These are phyloP conservation scores for Macrotus californicus DNA, from an alignment of 2,113 vertebrate species.

Conservation along the genomic window DNA sequence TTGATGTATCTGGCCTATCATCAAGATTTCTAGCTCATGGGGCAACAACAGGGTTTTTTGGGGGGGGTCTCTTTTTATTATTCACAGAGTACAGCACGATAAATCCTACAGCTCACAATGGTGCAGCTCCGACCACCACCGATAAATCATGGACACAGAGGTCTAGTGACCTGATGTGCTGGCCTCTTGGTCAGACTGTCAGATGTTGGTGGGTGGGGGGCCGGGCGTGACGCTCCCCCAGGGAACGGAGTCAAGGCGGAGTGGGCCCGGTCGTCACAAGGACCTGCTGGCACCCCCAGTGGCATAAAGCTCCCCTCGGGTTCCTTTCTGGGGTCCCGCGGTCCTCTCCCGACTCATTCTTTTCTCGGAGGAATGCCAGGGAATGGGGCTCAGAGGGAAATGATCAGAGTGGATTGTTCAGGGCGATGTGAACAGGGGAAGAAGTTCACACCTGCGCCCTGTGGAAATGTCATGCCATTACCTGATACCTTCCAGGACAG, in stretches of 20 bases:
- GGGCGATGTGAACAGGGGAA: neutral
- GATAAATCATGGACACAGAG: neutral
- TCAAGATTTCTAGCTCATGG: neutral
- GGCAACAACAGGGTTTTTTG: neutral
- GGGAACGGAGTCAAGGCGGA: too few relatives aligned
- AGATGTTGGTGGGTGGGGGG: too few relatives aligned
- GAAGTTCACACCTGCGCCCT: neutral
- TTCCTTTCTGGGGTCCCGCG: neutral
- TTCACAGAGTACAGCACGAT: neutral
- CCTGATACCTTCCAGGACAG: neutral
- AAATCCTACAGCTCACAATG: neutral
- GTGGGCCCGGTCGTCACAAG: neutral
- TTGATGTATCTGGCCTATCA: neutral
- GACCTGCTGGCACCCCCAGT: neutral
- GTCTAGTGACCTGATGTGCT: neutral
- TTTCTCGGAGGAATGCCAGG: neutral
- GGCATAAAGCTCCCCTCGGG: too few relatives aligned
- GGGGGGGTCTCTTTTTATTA: neutral
- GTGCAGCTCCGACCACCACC: neutral
- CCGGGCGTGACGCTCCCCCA: rapidly evolving
- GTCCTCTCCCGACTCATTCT: neutral
- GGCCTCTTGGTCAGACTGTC: neutral
- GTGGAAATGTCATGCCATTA: neutral
- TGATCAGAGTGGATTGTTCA: neutral
- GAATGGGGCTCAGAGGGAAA: neutral